phyloP scores from a whole-genome alignment of 2,888 invertebrate species.

The Pimpla rufipes region DNA sequence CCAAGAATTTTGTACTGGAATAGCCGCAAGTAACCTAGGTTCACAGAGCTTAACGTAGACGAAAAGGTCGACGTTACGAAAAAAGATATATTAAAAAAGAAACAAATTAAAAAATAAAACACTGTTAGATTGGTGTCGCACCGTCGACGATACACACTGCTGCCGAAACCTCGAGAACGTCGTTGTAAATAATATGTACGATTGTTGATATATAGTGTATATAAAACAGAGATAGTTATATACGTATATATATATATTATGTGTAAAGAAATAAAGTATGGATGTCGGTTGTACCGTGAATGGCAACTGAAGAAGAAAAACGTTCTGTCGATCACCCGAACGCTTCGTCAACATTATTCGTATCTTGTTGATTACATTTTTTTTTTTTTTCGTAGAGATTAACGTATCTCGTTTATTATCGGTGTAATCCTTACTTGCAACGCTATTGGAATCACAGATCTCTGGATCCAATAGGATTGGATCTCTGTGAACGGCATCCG shows the following conservation, averaged over 20 bases:
- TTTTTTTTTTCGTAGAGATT: neutral
- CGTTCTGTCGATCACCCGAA: neutral
- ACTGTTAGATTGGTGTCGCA: conserved; percentile 20
- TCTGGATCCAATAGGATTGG: neutral
- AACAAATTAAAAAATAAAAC: neutral
- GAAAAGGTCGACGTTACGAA: conserved; percentile 34
- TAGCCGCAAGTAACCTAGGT: conserved; percentile 47
- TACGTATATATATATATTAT: conserved; percentile 50
- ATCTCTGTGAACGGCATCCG: neutral
- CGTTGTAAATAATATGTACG: conserved; percentile 69
- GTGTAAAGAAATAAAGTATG: conserved; percentile 61
- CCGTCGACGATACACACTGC: conserved; percentile 48
- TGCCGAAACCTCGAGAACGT: conserved; percentile 60
- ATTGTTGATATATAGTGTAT: conserved; percentile 71
- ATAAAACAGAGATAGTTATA: conserved; percentile 57
- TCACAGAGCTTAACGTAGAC: conserved; percentile 56
- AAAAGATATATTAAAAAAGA: neutral
- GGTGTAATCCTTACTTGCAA: neutral
- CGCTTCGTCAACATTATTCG: neutral
- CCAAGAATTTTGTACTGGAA: conserved; percentile 63
- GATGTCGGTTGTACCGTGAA: conserved; percentile 52
- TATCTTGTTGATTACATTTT: neutral
- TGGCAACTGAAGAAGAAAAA: conserved; percentile 22
- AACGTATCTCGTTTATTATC: neutral
- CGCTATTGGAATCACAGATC: neutral